A percentile compares a stretch with the other conserved stretches of the same genome.
These are phyloP conservation scores for Microcebus lehilahytsara DNA, from an alignment of 2,113 vertebrate species.

Conservation along the genomic window DNA sequence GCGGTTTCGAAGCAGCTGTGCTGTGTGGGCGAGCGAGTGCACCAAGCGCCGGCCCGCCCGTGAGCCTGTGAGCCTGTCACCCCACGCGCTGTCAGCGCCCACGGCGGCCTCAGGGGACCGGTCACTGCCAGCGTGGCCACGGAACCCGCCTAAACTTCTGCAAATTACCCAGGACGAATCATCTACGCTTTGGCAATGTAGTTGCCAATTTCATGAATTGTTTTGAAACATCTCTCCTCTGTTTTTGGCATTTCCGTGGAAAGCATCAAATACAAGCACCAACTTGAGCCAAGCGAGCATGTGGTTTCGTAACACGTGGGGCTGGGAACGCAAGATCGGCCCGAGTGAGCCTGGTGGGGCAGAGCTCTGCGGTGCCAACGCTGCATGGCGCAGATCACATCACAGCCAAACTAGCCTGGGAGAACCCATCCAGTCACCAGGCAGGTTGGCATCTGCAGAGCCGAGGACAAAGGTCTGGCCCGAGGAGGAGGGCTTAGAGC, in stretches of 20 bases:
- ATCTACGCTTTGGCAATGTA: not conserved
- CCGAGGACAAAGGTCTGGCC: not conserved
- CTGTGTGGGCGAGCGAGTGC: rapidly evolving
- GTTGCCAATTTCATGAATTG: slow-evolving; percentile 52
- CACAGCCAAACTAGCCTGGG: rapidly evolving
- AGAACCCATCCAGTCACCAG: not conserved
- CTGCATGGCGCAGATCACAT: rapidly evolving
- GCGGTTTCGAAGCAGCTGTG: too few relatives aligned
- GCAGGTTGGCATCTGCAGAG: rapidly evolving
- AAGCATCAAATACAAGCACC: slow-evolving; percentile 47
- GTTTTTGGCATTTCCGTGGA: slow-evolving; percentile 58
- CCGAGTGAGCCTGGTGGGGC: not conserved
- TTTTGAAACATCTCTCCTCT: slow-evolving; percentile 67
- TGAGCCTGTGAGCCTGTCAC: not conserved
- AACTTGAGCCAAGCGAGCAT: slow-evolving; percentile 54
- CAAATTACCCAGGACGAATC: slow-evolving; percentile 6
- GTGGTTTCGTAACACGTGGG: not conserved
- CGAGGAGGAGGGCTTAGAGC: rapidly evolving
- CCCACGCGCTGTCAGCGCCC: too few relatives aligned
- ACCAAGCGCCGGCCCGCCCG: not conserved
- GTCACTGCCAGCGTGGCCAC: too few relatives aligned
- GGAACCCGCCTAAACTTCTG: not conserved
- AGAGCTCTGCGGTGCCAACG: rapidly evolving
- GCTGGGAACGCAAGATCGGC: not conserved
- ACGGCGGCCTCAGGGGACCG: not conserved